Evolutionary conservation across 2,888 invertebrate genomes (phyloP).

Genomic region (Coecobrya sp.): DNA sequence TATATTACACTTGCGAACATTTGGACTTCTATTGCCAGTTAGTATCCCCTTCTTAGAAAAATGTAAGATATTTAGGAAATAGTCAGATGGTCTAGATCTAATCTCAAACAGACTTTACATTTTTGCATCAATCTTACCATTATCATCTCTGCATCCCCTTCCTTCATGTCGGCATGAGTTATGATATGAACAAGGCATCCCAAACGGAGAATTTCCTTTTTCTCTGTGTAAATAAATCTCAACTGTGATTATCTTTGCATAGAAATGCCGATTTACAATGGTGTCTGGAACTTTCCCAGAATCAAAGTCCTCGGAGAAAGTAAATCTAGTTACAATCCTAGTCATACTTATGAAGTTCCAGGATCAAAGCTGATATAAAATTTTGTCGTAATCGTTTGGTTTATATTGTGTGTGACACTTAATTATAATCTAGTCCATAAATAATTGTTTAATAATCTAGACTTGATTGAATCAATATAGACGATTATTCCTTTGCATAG

Average conservation of each 20-base stretch:
- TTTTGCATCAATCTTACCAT: constrained; percentile 60
- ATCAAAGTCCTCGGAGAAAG: neutral
- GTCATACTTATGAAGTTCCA: neutral
- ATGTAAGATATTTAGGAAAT: neutral
- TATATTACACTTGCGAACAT: neutral
- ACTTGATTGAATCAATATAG: too few species aligned
- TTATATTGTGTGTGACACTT: too few species aligned
- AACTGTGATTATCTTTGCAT: neutral
- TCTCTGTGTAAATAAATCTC: neutral
- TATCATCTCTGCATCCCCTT: constrained; percentile 16
- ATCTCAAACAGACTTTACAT: constrained; percentile 38
- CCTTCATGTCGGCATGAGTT: neutral
- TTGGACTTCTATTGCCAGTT: neutral
- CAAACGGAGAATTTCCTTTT: neutral
- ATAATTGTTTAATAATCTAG: too few species aligned
- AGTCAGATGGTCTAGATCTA: constrained; percentile 25
- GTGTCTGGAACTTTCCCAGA: neutral
- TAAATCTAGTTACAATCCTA: neutral
- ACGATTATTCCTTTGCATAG: too few species aligned
- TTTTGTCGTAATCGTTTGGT: too few species aligned
- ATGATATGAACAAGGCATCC: neutral
- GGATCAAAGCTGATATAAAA: too few species aligned
- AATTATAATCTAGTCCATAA: too few species aligned
- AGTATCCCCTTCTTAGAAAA: neutral
- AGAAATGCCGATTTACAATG: neutral